Percentiles rank a stretch among this genome's conserved stretches.
Evolutionary conservation across 1,140 invertebrate genomes (phyloP).

Genomic region (Pogonognathellus flavescens): DNA sequence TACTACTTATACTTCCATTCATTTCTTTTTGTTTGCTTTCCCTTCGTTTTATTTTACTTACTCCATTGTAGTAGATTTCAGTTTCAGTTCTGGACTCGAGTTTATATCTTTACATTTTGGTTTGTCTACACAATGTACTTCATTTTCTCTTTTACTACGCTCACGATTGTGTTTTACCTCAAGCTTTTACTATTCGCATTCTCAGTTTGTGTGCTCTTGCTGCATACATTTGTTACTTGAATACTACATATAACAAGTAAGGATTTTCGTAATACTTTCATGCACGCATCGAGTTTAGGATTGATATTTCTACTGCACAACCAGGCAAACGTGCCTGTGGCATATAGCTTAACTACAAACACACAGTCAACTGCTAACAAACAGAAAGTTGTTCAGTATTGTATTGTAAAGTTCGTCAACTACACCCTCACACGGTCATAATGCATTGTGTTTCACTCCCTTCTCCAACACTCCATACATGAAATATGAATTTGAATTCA

Average conservation of each 20-base stretch:
- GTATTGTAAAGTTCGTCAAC: too few species aligned
- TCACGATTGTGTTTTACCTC: too few species aligned
- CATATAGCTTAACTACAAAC: background rate
- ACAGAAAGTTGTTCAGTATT: too few species aligned
- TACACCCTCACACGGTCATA: background rate
- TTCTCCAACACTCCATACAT: background rate
- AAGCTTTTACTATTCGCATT: too few species aligned
- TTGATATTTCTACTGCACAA: background rate
- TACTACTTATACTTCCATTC: conserved; percentile 38
- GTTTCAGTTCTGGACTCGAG: background rate
- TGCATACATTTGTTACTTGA: background rate
- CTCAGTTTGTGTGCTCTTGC: background rate
- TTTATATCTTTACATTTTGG: background rate
- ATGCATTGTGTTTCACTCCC: conserved; percentile 1
- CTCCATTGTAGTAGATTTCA: conserved; percentile 4
- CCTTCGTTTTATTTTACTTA: conserved; percentile 27
- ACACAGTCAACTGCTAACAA: too few species aligned
- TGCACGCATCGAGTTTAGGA: conserved; percentile 37
- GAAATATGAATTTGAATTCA: background rate
- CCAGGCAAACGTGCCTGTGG: background rate
- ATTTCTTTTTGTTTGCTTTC: conserved; percentile 29
- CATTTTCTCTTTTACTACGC: background rate
- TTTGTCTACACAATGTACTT: background rate
- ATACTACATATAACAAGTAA: background rate
- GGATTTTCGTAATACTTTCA: conserved; percentile 7